Evolutionary conservation across 2,113 vertebrate species (phyloP), one percentile per base, ranked within the genome.

Genomic region (Prunella fulvescens): DNA sequence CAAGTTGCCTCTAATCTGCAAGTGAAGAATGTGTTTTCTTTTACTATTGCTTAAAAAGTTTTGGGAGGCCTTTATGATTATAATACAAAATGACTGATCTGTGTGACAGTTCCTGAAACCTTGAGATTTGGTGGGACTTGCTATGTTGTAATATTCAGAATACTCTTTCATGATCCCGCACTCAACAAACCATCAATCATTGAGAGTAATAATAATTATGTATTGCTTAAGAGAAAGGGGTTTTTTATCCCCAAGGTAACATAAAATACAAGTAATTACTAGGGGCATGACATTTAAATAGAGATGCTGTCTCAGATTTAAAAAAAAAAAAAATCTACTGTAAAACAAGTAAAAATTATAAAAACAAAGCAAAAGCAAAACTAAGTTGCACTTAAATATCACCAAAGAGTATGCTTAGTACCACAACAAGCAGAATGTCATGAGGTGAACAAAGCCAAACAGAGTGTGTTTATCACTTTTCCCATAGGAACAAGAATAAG

Each of bases 131-230:
- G 50, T 83, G 35, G 39, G 54, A 88, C 78, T 93, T 83, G 12
- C 19, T 90, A 56, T 93, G 62, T 92, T 93, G 71, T 48, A 89
- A 65, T 94, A 95, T 81, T 95, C 92, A 74, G 69, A 61, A 50
- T 86, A 74, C 26, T 92, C 14, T 80, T 96, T 95, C 51, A 90
- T 62, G 58, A 92, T 90, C 19, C 50, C 78, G 23, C 18, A 54
- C 45, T 95, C 90, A 95, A 86, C 45, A 91, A 92, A 85, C 71
- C 3, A 17, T 92, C 96, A 96, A 33, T 96, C 96, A 91, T 60
- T 81, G 17, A 91, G 50, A 96, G 45, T 13, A 95, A 88, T 62
- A 88, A 88, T 94, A 97, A 97, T 95, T 94, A 89, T 39, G 19
- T 44, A 61, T 69, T 86, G 40, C 45, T 93, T 88, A 78, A 91